Evolutionary conservation across 1,140 invertebrate species (phyloP), one percentile per base, ranked within the genome.

Genomic region (Pseudomyrmex gracilis): DNA sequence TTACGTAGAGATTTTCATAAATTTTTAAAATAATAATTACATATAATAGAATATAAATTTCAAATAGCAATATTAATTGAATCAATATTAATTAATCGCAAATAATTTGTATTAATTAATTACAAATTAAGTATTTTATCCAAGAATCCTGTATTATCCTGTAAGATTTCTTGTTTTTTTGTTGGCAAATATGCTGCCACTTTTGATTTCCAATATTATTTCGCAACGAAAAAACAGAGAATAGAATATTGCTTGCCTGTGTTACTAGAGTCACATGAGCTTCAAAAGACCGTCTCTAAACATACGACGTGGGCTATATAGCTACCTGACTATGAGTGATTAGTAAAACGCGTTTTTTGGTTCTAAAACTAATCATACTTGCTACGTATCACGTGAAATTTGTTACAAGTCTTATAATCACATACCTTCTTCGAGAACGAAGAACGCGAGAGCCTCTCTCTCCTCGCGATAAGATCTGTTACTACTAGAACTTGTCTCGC

Each of bases 321-420:
- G 87, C 85, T 90, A 88, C 89, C 88, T 74, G 66, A 80, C 76
- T 80, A 71, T 8, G 53, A 71, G 70, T 71, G 71, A 80, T 80
- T 22, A 60, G 43, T 78, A 78, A 78, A 78, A 78, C 76, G 64
- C 76, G 55, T 12, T 57, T n/a, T 51, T 22, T 68, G 13, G 10
- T 20, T 45, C 76, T 80, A 80, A 80, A 71, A 80, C 76, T 80
- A 80, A 80, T 80, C 22, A 71, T 80, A 80, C 22, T 58, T n/a
- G 43, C 90, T 91, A 92, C 88, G 87, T 92, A 92, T 92, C 91
- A 92, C 91, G 91, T 89, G 87, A 90, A 91, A 91, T 92, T 91
- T 92, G 86, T 91, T 92, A 89, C 84, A 91, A 92, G 91, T 91
- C 91, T 92, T 92, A 82, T 84, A 91, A 92, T 90, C 89, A 92